Conservation (phyloP, 2,797 vertebrate species). For the Cyprinodon diabolis region DNA sequence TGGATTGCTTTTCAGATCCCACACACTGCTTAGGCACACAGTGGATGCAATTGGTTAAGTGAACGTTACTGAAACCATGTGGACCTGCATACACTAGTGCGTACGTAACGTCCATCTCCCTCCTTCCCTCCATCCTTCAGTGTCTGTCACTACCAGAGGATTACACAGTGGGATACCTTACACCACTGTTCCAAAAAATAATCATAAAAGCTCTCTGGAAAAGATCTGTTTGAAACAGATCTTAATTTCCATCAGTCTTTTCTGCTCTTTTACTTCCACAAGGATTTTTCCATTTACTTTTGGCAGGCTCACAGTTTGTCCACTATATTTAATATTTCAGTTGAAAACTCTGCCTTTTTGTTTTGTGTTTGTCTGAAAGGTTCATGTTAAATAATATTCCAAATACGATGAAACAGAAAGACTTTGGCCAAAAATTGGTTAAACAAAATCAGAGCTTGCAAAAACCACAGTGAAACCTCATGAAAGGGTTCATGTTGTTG, state of each 20-base stretch:
- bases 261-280: slow-evolving; percentile 21
- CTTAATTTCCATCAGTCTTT: slow-evolving; percentile 53
- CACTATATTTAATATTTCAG: not conserved
- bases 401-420: not conserved
- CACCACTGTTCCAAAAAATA: slow-evolving; percentile 57
- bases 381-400: not conserved
- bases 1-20: slow-evolving; percentile 27
- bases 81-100: slow-evolving; percentile 17
- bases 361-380: not conserved
- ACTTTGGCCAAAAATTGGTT: not conserved
- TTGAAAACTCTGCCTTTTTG: not conserved
- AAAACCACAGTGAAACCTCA: not conserved
- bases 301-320: slow-evolving; percentile 32
- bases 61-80: slow-evolving; percentile 34
- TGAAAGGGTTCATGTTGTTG: not conserved
- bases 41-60: slow-evolving; percentile 42
- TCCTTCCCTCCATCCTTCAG: slow-evolving; percentile 48
- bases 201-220: slow-evolving; percentile 60
- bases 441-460: not conserved
- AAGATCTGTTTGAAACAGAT: slow-evolving; percentile 53
- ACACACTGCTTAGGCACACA: slow-evolving; percentile 24
- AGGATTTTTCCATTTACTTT: slow-evolving; percentile 33
- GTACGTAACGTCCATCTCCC: slow-evolving; percentile 35
- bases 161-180: slow-evolving; percentile 72
- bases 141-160: slow-evolving; percentile 70